Percentiles rank a stretch among this genome's conserved stretches.
Evolutionary conservation across 1,140 invertebrate genomes (phyloP).

Genomic region (Pseudomyrmex pallidus): DNA sequence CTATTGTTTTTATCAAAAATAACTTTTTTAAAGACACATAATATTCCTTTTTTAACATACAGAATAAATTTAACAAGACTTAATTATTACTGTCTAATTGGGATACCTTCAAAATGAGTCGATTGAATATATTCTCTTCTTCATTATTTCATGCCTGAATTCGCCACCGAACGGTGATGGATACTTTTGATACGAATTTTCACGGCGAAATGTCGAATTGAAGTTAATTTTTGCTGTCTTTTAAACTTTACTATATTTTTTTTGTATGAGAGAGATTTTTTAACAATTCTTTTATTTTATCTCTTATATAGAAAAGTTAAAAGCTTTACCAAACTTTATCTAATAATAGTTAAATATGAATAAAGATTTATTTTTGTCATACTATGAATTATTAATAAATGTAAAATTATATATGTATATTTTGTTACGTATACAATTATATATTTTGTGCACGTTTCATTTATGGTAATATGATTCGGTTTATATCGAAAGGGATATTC

Average conservation of each 20-base stretch:
- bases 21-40: too few relatives aligned
- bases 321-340: neutral
- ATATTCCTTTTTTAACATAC: too few relatives aligned
- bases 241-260: neutral
- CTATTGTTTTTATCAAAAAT: too few relatives aligned
- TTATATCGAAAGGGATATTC: neutral
- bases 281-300: too few relatives aligned
- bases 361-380: neutral
- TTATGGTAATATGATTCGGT: neutral
- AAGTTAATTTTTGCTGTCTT: neutral
- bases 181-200: neutral
- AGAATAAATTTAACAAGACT: too few relatives aligned
- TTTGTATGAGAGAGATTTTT: neutral
- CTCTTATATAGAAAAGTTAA: too few relatives aligned
- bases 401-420: neutral
- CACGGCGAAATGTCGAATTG: too few relatives aligned
- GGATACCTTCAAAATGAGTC: too few relatives aligned
- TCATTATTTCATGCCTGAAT: neutral
- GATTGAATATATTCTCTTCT: neutral
- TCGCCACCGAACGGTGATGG: neutral
- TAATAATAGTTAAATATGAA: neutral
- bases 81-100: too few relatives aligned
- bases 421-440: too few relatives aligned
- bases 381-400: constrained; percentile 7
- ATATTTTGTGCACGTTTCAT: too few relatives aligned